Evolutionary conservation across 2,113 vertebrate species (phyloP), one percentile per base, ranked within the genome.

Genomic region (Oceanites oceanicus): DNA sequence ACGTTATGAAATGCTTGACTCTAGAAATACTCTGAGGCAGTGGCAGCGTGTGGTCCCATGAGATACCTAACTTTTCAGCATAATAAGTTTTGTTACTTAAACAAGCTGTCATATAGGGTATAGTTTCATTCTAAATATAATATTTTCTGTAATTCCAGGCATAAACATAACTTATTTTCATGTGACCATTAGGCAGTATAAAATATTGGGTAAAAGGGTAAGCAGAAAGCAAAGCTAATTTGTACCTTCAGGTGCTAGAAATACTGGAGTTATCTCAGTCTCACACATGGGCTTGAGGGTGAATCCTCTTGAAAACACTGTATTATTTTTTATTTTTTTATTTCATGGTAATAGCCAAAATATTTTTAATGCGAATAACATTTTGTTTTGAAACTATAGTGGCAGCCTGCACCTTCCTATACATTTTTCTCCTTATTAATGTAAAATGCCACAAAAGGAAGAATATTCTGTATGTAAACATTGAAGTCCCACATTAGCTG

Each of bases 141-240:
- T 29, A 11, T n/a, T 7, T 67, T 80, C 53, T 6, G 3, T 72
- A 86, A 89, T 94, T 87, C 40, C 17, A 77, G 40, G 27, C 40
- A 86, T 23, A 73, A 80, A 80, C 21, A 10, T 27, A 52, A 77
- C 29, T 53, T 56, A 17, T 91, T 87, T 68, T 53, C 20, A 11
- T 34, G 12, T 47, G 42, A 83, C 40, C 70, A 45, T 66, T 79
- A 92, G 66, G 19, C 73, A 86, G 36, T 44, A 29, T 44, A 73
- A 66, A 83, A 70, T 49, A 93, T 6, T 49, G 66, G 13, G 3
- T 16, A 56, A 90, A 91, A 73, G 44, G 11, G 7, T 62, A 53
- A 88, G 21, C 13, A 77, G 45, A 95, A 92, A 92, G 52, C 42
- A 95, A 67, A 94, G 25, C 18, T 67, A 72, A 91, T 93, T 67